Base-by-base conservation (phyloP, 2,113 vertebrate genomes). In the Turnix velox region DNA sequence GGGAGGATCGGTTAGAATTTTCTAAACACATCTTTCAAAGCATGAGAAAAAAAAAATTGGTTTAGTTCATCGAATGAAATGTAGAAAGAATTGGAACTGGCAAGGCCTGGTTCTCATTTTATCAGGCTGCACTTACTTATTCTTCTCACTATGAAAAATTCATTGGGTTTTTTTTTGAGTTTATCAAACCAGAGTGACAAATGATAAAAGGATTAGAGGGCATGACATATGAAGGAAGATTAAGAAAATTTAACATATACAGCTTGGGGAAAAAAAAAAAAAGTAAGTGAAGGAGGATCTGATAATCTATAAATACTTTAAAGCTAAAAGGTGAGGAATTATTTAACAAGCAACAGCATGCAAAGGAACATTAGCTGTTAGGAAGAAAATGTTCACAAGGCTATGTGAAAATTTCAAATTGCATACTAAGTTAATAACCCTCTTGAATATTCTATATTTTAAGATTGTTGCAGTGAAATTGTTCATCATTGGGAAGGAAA, bases 301-400 rank as follows among this genome's bases (percentile, higher is more conserved):
- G 91, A 95, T 96, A 93, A 95, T 95, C 95, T 96, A 93, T 96
- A 96, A 96, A 95, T 96, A 95, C 93, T 92, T 92, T 25, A 93
- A 92, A 96, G 92, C 89, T 96, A 93, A 96, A 92, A 96, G 94
- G 95, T 95, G 94, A 95, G 84, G 94, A 96, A 96, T 96, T 94
- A 95, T 96, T 96, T 96, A 95, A 96, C 82, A 5, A 93, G 89
- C 82, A 94, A 95, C 95, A 94, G 93, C 84, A 88, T 91, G 91
- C 84, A 93, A 94, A 89, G 94, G 81, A 89, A 94, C 89, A 92
- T 95, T 95, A 91, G 89, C 94, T 94, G 87, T 91, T 94, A 83
- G 67, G 91, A 49, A 84, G 71, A 94, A 96, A 96, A 85, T 77
- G 75, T 92, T 92, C 89, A 85, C 48, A 88, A 91, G 69, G 81